Conservation (phyloP, 1,140 invertebrate genomes). For the Gonioctena quinquepunctata region DNA sequence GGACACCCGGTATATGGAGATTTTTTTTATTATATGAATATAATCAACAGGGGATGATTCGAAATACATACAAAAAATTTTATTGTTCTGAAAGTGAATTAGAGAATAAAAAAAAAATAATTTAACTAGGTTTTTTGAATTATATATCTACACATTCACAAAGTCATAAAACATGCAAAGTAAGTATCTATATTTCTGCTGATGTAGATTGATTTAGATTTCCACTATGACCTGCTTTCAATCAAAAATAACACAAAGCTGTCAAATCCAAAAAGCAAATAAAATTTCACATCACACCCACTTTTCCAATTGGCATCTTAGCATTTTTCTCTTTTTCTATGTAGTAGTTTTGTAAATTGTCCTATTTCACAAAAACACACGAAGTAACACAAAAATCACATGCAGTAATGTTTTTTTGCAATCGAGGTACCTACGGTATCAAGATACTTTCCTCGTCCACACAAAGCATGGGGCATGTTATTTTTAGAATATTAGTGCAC, state of each 20-base stretch:
- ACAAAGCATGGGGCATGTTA: constrained; percentile 52
- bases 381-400: constrained; percentile 24
- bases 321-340: constrained; percentile 30
- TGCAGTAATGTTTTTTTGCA: neutral
- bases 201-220: too few relatives aligned
- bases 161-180: too few relatives aligned
- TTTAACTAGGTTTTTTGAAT: too few relatives aligned
- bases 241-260: neutral
- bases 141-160: too few relatives aligned
- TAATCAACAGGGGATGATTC: too few relatives aligned
- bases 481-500: constrained; percentile 18
- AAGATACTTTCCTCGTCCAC: constrained; percentile 56
- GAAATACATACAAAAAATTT: too few relatives aligned
- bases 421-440: constrained; percentile 49
- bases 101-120: too few relatives aligned
- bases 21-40: too few relatives aligned
- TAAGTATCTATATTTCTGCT: too few relatives aligned
- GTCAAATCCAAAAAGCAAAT: neutral
- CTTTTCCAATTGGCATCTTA: constrained; percentile 18
- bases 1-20: too few relatives aligned
- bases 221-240: neutral
- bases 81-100: too few relatives aligned
- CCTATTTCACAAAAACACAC: constrained; percentile 24
- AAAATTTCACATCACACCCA: neutral
- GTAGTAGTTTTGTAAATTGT: constrained; percentile 37